Conservation (phyloP, 2,113 vertebrate genomes). For the Argyrosomus japonicus region DNA sequence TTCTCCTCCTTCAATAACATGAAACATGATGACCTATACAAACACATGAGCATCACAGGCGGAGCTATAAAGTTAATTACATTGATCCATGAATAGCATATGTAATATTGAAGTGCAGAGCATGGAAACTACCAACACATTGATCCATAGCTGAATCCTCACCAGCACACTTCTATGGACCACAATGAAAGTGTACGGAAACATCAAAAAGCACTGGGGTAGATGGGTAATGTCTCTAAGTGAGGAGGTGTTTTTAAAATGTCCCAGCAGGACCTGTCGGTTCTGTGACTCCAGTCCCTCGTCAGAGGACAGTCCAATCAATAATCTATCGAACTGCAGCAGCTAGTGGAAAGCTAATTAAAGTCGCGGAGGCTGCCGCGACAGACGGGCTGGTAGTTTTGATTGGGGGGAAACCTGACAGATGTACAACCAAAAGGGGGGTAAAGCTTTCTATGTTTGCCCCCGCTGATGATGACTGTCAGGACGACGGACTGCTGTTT, state of each 20-base stretch:
- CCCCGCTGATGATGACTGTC: background rate
- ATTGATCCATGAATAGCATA: conserved; percentile 36
- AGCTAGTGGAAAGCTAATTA: conserved; percentile 77
- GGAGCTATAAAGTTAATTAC: conserved; percentile 21
- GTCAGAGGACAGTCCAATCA: conserved; percentile 55
- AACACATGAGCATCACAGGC: background rate
- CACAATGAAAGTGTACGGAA: background rate
- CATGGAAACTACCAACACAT: conserved; percentile 14
- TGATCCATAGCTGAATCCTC: background rate
- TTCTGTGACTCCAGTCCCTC: background rate
- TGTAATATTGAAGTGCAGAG: conserved; percentile 22
- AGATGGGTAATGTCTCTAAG: background rate
- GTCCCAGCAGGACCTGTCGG: conserved; percentile 25
- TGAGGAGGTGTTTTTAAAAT: background rate
- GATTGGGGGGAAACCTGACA: background rate
- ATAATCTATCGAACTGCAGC: conserved; percentile 67
- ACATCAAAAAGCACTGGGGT: background rate
- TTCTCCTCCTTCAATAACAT: background rate
- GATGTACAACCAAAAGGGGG: background rate
- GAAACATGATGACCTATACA: conserved; percentile 10
- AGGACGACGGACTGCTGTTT: background rate
- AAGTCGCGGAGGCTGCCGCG: conserved; percentile 21
- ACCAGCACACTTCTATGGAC: background rate
- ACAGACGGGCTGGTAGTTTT: conserved; percentile 24
- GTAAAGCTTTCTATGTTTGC: background rate